Base-by-base conservation (phyloP, 1,140 invertebrate genomes). In the Aporrectodea caliginosa region DNA sequence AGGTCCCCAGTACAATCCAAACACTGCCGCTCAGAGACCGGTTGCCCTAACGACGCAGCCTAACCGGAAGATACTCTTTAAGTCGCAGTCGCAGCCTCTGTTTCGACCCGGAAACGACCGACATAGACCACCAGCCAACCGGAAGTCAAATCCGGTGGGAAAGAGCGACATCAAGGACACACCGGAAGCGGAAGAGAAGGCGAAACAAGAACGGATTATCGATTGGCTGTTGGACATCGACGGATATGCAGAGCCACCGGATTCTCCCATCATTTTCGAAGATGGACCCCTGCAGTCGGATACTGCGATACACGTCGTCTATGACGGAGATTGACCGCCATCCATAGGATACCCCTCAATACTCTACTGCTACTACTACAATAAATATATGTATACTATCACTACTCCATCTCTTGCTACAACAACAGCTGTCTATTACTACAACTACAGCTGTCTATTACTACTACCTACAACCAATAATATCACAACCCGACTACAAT, bases 241-340 rank as follows among this genome's bases (percentile, higher is more conserved):
- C 16, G 73, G 27, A 14, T 33, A 27, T 29, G 73, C 33, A 31
- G 33, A 35, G 29, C 73, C 73, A 27, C 73, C 73, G 73, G 33
- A 33, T 27, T n/a, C 27, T 16, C 33, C 33, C 33, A n/a, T 75
- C 73, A 75, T 75, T 16, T 35, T 35, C 73, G 33, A 75, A 29
- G 30, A 27, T 27, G 43, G 73, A 6, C 73, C 73, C 1, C 29
- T 32, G 22, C 73, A 75, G 31, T 75, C 73, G 33, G 73, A 75
- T 33, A 75, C 73, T 14, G 73, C 73, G 29, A 75, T 75, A 2
- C 73, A 75, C 73, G 73, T 75, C 73, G 73, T 75, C n/a, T 75
- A 75, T 33, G 30, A 75, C 30, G 73, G 73, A 1, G 73, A 75
- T 33, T 75, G 73, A 75, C n/a, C n/a, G n/a, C n/a, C n/a, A n/a